phyloP scores from a whole-genome alignment of 2,888 invertebrate species.

The Campaea margaritaria region DNA sequence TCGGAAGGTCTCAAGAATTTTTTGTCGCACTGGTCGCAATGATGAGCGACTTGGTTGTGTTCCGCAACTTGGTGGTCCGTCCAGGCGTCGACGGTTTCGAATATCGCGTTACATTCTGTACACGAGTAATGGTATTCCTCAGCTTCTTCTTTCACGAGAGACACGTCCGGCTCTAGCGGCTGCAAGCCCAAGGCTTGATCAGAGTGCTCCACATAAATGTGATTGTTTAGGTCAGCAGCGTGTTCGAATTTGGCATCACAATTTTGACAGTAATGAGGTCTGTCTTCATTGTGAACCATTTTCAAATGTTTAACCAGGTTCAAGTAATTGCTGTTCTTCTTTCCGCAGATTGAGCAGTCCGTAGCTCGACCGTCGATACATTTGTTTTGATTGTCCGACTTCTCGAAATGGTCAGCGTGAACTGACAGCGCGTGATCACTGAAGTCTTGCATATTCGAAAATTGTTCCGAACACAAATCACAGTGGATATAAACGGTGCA shows the following conservation, averaged over 20 bases:
- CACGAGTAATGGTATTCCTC: constrained; percentile 86
- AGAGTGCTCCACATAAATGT: constrained; percentile 85
- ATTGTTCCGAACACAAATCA: constrained; percentile 78
- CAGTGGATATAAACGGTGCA: constrained; percentile 86
- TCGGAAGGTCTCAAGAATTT: constrained; percentile 86
- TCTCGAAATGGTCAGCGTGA: constrained; percentile 77
- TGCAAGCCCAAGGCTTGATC: constrained; percentile 69
- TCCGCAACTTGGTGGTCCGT: constrained; percentile 84
- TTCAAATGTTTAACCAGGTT: constrained; percentile 86
- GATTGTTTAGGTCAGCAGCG: constrained; percentile 84
- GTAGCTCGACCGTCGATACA: constrained; percentile 79
- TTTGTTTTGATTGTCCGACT: constrained; percentile 70
- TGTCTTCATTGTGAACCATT: constrained; percentile 77
- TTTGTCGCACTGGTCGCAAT: constrained; percentile 87
- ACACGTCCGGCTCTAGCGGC: constrained; percentile 69
- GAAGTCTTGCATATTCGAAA: constrained; percentile 77
- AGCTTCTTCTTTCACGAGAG: constrained; percentile 78
- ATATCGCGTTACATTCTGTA: constrained; percentile 86
- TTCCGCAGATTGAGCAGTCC: constrained; percentile 84
- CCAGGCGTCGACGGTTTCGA: constrained; percentile 84
- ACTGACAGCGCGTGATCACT: constrained; percentile 77
- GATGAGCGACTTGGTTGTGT: constrained; percentile 82
- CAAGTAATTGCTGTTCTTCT: constrained; percentile 82
- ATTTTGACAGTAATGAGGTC: constrained; percentile 85
- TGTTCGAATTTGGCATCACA: constrained; percentile 85